These are phyloP conservation scores for Limenitis camilla DNA, from an alignment of 2,888 invertebrate species.

Conservation along the genomic window DNA sequence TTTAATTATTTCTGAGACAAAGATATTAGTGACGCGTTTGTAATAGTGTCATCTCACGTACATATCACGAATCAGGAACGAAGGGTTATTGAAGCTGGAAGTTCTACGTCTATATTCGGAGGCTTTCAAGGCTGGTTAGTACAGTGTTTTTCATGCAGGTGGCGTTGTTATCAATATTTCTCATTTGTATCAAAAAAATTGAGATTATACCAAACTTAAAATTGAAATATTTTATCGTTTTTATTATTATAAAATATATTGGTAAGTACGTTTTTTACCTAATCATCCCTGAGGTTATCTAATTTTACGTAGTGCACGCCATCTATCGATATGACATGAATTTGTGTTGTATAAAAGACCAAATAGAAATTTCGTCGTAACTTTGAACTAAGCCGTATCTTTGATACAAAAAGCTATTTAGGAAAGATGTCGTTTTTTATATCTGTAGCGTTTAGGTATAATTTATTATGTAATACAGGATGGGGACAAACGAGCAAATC, in stretches of 20 bases:
- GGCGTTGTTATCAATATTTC: constrained; percentile 19
- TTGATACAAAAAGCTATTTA: neutral
- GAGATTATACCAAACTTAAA: too few species aligned
- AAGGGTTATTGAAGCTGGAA: neutral
- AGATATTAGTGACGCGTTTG: constrained; percentile 5
- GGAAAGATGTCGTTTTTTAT: too few species aligned
- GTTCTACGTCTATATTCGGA: constrained; percentile 5
- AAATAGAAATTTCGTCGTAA: neutral
- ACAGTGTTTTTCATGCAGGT: constrained; percentile 20
- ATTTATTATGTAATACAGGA: neutral
- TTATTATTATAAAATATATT: too few species aligned
- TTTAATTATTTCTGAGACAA: constrained; percentile 16
- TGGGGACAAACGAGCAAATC: too few species aligned
- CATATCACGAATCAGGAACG: neutral
- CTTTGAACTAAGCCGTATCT: neutral
- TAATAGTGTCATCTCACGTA: constrained; percentile 17
- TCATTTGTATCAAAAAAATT: neutral
- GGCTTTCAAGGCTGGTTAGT: constrained; percentile 21
- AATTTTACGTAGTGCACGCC: neutral
- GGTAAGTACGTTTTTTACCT: neutral
- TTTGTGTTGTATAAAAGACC: neutral
- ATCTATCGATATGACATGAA: neutral
- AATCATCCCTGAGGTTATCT: neutral
- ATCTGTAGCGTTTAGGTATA: too few species aligned
- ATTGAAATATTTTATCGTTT: too few species aligned